phyloP scores from a whole-genome alignment of 2,888 invertebrate species.

The Leptinotarsa peninsularis region DNA sequence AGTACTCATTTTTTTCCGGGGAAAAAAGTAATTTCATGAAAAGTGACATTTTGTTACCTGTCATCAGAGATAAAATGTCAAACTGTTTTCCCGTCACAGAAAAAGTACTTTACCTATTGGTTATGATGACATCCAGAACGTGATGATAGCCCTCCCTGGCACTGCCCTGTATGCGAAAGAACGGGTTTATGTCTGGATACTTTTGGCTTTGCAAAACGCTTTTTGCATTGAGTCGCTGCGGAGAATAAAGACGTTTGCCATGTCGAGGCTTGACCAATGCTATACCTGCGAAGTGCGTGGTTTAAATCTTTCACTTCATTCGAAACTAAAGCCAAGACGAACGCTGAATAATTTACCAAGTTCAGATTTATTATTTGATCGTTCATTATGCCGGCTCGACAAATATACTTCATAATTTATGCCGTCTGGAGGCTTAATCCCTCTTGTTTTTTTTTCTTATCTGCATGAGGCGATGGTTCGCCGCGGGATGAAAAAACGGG shows the following conservation, averaged over 20 bases:
- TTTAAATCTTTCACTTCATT: conserved; percentile 61
- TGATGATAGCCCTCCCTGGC: neutral
- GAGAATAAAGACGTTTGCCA: conserved; percentile 64
- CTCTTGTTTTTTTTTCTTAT: conserved; percentile 15
- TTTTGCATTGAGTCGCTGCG: conserved; percentile 62
- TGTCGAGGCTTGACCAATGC: conserved; percentile 61
- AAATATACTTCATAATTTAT: conserved; percentile 30
- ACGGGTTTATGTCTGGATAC: conserved; percentile 63
- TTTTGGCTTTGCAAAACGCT: conserved; percentile 60
- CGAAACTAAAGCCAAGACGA: conserved; percentile 60
- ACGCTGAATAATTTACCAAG: conserved; percentile 58
- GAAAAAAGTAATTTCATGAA: no score
- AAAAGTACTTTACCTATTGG: no score
- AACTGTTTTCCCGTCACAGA: no score
- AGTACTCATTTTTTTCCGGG: no score
- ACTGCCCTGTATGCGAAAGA: conserved; percentile 54
- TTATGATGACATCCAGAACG: no score
- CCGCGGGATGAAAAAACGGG: neutral
- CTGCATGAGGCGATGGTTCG: conserved; percentile 16
- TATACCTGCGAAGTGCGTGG: conserved; percentile 56
- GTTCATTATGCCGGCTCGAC: conserved; percentile 41
- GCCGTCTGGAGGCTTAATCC: conserved; percentile 23
- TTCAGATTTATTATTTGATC: conserved; percentile 46
- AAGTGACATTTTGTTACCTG: no score
- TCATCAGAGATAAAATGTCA: no score